phyloP scores from a whole-genome alignment of 1,140 invertebrate genomes.

The Chrysomallon squamiferum region DNA sequence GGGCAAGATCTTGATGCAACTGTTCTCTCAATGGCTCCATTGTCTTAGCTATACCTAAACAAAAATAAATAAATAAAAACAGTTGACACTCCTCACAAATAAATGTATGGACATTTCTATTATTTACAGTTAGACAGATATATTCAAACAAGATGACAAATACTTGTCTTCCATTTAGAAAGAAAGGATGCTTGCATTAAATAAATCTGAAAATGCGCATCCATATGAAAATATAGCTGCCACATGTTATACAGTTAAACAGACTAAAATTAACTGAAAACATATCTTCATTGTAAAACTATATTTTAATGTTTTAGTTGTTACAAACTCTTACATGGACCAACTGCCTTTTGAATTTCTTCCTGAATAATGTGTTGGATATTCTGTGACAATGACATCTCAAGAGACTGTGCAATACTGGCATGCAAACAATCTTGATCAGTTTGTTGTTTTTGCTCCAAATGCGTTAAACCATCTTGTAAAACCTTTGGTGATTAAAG shows the following conservation, averaged over 20 bases:
- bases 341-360: slow-evolving; percentile 32
- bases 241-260: too few species aligned
- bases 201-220: too few species aligned
- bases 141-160: too few species aligned
- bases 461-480: slow-evolving; percentile 22
- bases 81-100: too few species aligned
- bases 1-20: slow-evolving; percentile 73
- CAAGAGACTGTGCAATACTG: slow-evolving; percentile 16
- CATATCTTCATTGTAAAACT: neutral
- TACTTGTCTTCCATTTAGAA: too few species aligned
- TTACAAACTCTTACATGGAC: slow-evolving; percentile 30
- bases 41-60: slow-evolving; percentile 57
- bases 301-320: too few species aligned
- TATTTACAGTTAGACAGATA: too few species aligned
- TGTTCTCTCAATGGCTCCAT: slow-evolving; percentile 74
- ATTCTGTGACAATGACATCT: slow-evolving; percentile 1
- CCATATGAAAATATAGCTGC: too few species aligned
- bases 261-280: neutral
- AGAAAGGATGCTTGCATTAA: too few species aligned
- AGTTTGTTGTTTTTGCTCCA: slow-evolving; percentile 8
- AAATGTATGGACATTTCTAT: too few species aligned
- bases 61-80: too few species aligned
- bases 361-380: slow-evolving; percentile 14
- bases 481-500: slow-evolving; percentile 20
- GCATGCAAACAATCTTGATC: slow-evolving; percentile 21